Percentiles rank a stretch among this genome's conserved stretches.
Evolutionary conservation across 2,113 vertebrate species (phyloP).

Genomic region (Poeciliopsis retropinna): DNA sequence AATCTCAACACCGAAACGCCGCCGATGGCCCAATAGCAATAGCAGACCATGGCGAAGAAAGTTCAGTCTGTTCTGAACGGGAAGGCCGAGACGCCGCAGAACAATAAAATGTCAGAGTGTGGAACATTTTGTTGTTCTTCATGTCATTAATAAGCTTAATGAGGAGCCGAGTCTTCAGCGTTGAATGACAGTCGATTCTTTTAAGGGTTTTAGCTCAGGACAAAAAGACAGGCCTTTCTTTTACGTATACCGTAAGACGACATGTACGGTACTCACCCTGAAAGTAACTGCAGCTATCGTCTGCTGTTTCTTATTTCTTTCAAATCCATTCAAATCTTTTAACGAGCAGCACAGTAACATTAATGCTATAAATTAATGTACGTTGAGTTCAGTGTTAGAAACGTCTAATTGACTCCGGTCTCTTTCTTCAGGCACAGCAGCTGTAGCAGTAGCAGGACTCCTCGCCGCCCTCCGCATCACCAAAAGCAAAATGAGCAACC

Average conservation of each 20-base stretch:
- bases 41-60: not conserved
- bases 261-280: not conserved
- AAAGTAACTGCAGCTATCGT: not conserved
- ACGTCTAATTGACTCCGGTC: not conserved
- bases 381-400: not conserved
- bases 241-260: not conserved
- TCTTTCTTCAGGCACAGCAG: slow-evolving; percentile 87
- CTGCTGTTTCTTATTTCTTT: not conserved
- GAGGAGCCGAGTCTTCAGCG: not conserved
- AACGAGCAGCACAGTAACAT: not conserved
- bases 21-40: not conserved
- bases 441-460: slow-evolving; percentile 94
- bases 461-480: slow-evolving; percentile 92
- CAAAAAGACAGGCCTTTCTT: not conserved
- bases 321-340: not conserved
- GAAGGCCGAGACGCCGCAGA: too few relatives aligned
- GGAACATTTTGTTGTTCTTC: too few relatives aligned
- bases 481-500: slow-evolving; percentile 90
- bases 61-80: too few relatives aligned
- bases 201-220: not conserved
- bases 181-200: not conserved
- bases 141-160: not conserved
- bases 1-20: not conserved
- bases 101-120: too few relatives aligned
- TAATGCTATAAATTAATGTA: not conserved